Evolutionary conservation across 1,140 invertebrate species (phyloP), one percentile per base, ranked within the genome.

Genomic region (Anagrus nilaparvatae): DNA sequence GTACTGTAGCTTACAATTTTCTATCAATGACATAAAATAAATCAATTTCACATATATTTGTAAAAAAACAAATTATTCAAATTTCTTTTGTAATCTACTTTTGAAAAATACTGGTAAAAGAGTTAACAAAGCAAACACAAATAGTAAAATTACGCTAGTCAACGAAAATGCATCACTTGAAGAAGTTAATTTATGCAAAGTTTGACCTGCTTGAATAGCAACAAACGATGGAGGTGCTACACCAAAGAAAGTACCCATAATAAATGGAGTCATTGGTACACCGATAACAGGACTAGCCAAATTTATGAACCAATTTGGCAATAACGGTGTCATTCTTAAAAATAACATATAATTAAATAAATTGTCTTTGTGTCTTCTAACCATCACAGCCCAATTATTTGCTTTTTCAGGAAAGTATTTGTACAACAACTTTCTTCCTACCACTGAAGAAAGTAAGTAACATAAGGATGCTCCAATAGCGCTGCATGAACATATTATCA

Each of bases 241-340:
- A 53, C 96, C 94, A 75, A 79, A 69, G 71, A 84, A 81, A 46
- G 97, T 99, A 42, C 96, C 97, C 30, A 95, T 52, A 44, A 88
- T 90, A 69, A 99, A 99, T 29, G 91, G 89, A 37, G 76, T 48
- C 29, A 98, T 62, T 14, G 94, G 92, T 17, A 99, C 94, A 55
- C 92, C 91, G 46, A 99, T 86, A 12, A 99, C 84, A 20, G 97
- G 97, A 46, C 95, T 89, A 4, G 87, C 81, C 50, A 99, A 77
- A 70, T 99, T 99, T 51, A 99, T 99, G 67, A 99, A 98, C 97
- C 97, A 99, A 69, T 99, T 99, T 5, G 97, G 97, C 41, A 99
- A 69, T 52, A 99, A 84, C 36, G 97, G 97, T 12, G 97, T 99
- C 44, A 99, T 87, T 49, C 97, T 77, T 29, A 99, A 73, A 66